Percentiles rank a stretch among this genome's conserved stretches.
phyloP scores from a whole-genome alignment of 2,888 invertebrate species.

The Octonoba sinensis region DNA sequence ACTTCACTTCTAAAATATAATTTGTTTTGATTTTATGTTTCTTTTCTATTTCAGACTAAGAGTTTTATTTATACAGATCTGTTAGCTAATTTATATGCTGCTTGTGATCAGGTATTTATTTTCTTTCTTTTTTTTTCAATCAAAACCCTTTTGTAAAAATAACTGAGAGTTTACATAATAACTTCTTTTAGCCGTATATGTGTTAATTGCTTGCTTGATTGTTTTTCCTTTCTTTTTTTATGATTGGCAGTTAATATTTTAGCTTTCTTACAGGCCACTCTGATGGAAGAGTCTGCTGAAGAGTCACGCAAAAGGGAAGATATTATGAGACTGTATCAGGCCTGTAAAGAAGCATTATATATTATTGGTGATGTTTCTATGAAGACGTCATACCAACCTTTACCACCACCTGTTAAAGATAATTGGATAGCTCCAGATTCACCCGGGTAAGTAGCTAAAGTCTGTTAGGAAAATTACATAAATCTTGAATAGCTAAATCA shows the following conservation, averaged over 20 bases:
- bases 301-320: constrained; percentile 97
- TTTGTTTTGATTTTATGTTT: neutral
- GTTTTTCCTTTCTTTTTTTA: neutral
- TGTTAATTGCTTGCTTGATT: neutral
- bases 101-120: constrained; percentile 88
- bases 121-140: constrained; percentile 5
- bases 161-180: neutral
- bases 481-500: neutral
- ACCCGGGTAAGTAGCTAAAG: constrained; percentile 33
- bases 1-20: too few species aligned
- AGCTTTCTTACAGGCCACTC: constrained; percentile 77
- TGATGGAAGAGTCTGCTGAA: constrained; percentile 99
- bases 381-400: constrained; percentile 94
- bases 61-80: constrained; percentile 98
- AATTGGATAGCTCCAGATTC: constrained; percentile 80
- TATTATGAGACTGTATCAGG: constrained; percentile 99
- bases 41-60: constrained; percentile 77
- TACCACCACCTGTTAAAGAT: constrained; percentile 96
- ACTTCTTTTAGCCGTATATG: neutral
- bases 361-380: constrained; percentile 99
- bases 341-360: constrained; percentile 95
- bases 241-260: neutral
- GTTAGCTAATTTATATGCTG: constrained; percentile 95
- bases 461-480: neutral
- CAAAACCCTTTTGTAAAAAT: neutral